Percentiles rank a stretch among this genome's conserved stretches.
Conservation (phyloP, 2,113 vertebrate genomes). For the Proterorhinus semilunaris region DNA sequence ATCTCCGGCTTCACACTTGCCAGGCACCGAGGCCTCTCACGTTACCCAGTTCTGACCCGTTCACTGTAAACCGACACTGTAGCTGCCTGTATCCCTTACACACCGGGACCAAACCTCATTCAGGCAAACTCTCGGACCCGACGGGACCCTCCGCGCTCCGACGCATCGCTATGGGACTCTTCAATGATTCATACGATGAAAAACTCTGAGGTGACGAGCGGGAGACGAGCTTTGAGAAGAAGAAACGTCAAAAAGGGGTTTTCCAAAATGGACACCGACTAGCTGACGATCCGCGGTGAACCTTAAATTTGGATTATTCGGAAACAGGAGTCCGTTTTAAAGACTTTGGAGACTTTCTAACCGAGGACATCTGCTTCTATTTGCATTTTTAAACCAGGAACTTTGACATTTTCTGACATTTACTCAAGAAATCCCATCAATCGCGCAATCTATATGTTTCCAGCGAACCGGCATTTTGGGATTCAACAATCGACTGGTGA, state of each 20-base stretch:
- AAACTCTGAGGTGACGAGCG: slow-evolving; percentile 32
- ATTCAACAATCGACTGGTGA: no score
- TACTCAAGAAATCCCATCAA: no score
- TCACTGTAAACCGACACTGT: slow-evolving; percentile 66
- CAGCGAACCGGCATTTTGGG: no score
- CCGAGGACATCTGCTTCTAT: no score
- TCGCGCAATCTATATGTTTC: no score
- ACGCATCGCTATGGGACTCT: slow-evolving; percentile 40
- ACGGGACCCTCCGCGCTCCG: slow-evolving; percentile 41
- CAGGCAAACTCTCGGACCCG: slow-evolving; percentile 33
- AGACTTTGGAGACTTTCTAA: no score
- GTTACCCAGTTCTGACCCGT: slow-evolving; percentile 48
- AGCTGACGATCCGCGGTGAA: background rate
- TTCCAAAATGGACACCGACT: background rate
- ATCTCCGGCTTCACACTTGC: no score
- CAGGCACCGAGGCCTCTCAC: slow-evolving; percentile 39
- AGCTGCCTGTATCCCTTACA: slow-evolving; percentile 36
- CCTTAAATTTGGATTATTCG: background rate
- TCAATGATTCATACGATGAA: slow-evolving; percentile 69
- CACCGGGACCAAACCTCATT: background rate
- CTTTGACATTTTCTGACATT: no score
- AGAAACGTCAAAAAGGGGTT: background rate
- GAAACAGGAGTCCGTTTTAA: background rate
- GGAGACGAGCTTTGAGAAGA: slow-evolving; percentile 18
- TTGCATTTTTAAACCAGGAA: no score